Evolutionary conservation across 2,888 invertebrate species (phyloP).

Genomic region (Iselma pallidipennis): DNA sequence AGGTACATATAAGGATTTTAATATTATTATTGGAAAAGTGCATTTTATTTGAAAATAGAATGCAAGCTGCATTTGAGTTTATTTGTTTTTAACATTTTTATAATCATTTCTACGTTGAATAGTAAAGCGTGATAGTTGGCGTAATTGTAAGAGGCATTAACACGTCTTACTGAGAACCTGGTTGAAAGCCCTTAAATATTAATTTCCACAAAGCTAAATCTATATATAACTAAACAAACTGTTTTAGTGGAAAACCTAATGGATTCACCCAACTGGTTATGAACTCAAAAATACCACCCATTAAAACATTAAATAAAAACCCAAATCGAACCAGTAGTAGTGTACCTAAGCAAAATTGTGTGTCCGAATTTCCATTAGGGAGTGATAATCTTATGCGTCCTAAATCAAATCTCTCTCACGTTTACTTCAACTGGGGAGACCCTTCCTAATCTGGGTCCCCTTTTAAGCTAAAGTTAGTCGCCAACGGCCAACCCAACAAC

Average conservation of each 20-base stretch:
- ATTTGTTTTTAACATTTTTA: too few relatives aligned
- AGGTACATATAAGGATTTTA: not conserved
- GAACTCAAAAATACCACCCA: not conserved
- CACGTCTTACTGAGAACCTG: not conserved
- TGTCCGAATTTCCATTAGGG: not conserved
- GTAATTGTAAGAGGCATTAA: too few relatives aligned
- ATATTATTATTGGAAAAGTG: too few relatives aligned
- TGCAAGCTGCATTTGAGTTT: too few relatives aligned
- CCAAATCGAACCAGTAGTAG: not conserved
- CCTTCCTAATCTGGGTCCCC: conserved; percentile 21
- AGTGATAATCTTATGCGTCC: not conserved
- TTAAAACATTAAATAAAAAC: not conserved
- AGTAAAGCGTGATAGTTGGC: too few relatives aligned
- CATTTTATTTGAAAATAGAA: too few relatives aligned
- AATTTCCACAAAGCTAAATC: not conserved
- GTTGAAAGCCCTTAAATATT: conserved; percentile 1
- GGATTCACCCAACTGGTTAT: not conserved
- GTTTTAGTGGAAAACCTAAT: not conserved
- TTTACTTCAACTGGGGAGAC: conserved; percentile 3
- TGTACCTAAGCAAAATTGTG: not conserved
- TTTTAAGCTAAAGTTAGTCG: conserved; percentile 22
- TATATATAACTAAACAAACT: not conserved
- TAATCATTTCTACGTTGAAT: too few relatives aligned
- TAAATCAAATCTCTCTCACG: not conserved
- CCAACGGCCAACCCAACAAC: conserved; percentile 17